Evolutionary conservation across 2,888 invertebrate genomes (phyloP).

Genomic region (Muscina levida): DNA sequence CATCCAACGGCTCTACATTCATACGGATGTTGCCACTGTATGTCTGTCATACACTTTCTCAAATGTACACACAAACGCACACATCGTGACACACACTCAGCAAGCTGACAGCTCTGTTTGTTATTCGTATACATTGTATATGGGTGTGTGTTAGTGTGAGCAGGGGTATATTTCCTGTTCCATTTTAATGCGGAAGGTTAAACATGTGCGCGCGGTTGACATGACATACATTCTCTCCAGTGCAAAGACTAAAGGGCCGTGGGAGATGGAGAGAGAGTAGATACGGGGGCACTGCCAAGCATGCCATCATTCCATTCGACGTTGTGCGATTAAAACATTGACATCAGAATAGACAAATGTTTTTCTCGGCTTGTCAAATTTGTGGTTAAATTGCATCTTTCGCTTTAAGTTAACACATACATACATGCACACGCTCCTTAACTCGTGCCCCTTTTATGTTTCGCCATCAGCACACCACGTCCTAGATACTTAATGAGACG

Average conservation of each 20-base stretch:
- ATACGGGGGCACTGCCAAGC: too few species aligned
- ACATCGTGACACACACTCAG: slow-evolving; percentile 19
- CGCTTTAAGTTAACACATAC: not conserved
- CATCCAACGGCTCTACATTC: not conserved
- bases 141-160: slow-evolving; percentile 3
- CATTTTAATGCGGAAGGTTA: slow-evolving; percentile 63
- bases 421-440: not conserved
- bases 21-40: slow-evolving; percentile 19
- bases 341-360: slow-evolving; percentile 42
- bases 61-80: slow-evolving; percentile 1
- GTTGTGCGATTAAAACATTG: slow-evolving; percentile 44
- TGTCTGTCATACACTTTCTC: slow-evolving; percentile 24
- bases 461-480: slow-evolving; percentile 1
- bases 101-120: slow-evolving; percentile 13
- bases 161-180: slow-evolving; percentile 57
- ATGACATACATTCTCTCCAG: slow-evolving; percentile 51
- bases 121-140: slow-evolving; percentile 47
- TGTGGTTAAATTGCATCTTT: slow-evolving; percentile 38
- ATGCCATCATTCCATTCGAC: not conserved
- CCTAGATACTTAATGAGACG: slow-evolving; percentile 26
- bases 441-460: not conserved
- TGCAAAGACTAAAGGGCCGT: not conserved
- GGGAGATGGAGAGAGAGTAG: not conserved
- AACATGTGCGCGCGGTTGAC: slow-evolving; percentile 59
- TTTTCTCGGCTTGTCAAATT: slow-evolving; percentile 40